A percentile compares a stretch with the other conserved stretches of the same genome.
phyloP scores from a whole-genome alignment of 2,113 vertebrate genomes.

The Alosa alosa region DNA sequence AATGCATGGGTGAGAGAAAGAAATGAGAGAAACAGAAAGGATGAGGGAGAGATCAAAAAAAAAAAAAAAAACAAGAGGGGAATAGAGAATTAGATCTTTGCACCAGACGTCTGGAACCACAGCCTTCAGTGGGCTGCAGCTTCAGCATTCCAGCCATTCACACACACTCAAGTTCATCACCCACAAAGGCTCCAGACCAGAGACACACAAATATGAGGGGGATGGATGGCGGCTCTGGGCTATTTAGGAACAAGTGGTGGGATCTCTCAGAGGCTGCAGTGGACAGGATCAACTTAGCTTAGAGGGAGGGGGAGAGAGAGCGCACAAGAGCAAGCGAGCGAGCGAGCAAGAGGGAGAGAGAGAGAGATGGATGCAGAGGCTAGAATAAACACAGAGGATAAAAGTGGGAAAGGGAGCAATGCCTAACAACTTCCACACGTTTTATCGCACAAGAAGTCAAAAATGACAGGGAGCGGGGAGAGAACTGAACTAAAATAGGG shows the following conservation, averaged over 20 bases:
- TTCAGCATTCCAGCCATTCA: background rate
- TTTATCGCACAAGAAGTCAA: background rate
- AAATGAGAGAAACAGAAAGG: background rate
- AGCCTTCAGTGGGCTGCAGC: background rate
- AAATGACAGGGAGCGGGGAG: background rate
- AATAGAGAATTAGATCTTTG: background rate
- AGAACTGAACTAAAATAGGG: background rate
- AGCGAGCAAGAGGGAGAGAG: background rate
- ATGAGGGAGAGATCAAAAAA: background rate
- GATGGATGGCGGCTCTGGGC: background rate
- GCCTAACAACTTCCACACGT: background rate
- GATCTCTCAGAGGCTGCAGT: background rate
- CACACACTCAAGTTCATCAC: background rate
- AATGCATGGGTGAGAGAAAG: background rate
- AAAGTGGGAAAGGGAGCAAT: background rate
- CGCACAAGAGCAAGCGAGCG: background rate
- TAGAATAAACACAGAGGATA: background rate
- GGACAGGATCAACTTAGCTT: background rate
- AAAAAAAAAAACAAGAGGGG: background rate
- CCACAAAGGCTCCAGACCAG: background rate
- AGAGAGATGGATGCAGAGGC: background rate
- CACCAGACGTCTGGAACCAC: background rate
- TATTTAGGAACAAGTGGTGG: background rate
- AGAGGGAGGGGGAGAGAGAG: background rate
- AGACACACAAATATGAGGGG: background rate